Evolutionary conservation across 2,797 vertebrate genomes (phyloP), one percentile per base, ranked within the genome.

Genomic region (Xenentodon cancila): DNA sequence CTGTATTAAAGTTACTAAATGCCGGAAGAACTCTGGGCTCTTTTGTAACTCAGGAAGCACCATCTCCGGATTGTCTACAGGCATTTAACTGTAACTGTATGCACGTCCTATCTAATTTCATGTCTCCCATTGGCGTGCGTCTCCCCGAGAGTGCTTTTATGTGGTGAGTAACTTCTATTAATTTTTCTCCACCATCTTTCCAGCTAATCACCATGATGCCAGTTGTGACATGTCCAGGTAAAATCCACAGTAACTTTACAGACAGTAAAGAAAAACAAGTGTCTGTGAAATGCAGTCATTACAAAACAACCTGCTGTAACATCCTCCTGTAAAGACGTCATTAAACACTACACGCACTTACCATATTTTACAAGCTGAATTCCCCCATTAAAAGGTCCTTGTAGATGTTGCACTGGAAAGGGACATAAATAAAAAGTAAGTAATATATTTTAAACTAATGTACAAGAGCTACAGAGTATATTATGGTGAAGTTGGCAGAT

Each of bases 81-180:
- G 72, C 71, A 0, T 21, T 49, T 21, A 42, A 34, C 25, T 48
- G 18, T 15, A 52, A 25, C 53, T 25, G 3, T 60, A 50, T 9
- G 22, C 60, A 59, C 40, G 20, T 9, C 1, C 47, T 9, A 37
- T 7, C 53, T 45, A n/a, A 67, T 64, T 54, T 64, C 37, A 47
- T 12, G 19, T 25, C 9, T n/a, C 27, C 9, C 50, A 12, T 32
- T 18, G n/a, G 1, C 17, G 46, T 19, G 18, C 27, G 18, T 59
- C 57, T 59, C 20, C 2, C 19, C 50, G 6, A 59, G 32, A n/a
- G 45, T 22, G 19, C 4, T 18, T 59, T 48, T 42, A 40, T 13
- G 49, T 77, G 64, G 72, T 43, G 18, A 21, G 53, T 68, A 61
- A 68, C 84, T 85, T 73, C 53, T 73, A 51, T 75, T 67, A 85